Evolutionary conservation across 2,797 vertebrate species (phyloP).

Genomic region (Botia kubotai): DNA sequence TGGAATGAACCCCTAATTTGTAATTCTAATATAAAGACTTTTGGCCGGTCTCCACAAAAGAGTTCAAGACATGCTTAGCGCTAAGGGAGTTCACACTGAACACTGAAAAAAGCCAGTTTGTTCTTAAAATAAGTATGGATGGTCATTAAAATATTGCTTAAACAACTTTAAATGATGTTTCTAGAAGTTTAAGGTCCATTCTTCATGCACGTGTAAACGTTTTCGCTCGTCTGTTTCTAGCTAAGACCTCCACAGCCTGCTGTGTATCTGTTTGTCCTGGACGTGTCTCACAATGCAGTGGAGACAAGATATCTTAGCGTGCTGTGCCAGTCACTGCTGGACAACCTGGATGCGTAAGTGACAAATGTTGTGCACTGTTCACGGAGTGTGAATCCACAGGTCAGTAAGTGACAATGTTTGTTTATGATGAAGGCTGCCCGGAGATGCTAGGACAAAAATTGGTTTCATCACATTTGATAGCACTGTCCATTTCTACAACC

Average conservation of each 20-base stretch:
- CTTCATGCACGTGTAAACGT: too few species aligned
- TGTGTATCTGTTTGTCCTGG: slow-evolving; percentile 93
- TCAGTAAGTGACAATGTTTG: not conserved
- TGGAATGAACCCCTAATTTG: too few species aligned
- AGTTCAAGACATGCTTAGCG: too few species aligned
- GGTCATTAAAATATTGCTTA: too few species aligned
- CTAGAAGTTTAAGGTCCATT: too few species aligned
- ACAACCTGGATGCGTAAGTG: slow-evolving; percentile 93
- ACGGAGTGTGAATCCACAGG: not conserved
- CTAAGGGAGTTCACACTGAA: too few species aligned
- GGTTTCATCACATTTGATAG: slow-evolving; percentile 98
- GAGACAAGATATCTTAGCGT: slow-evolving; percentile 94
- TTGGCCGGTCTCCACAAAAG: too few species aligned
- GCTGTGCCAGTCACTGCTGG: slow-evolving; percentile 90
- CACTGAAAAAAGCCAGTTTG: too few species aligned
- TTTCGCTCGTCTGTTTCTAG: slow-evolving; percentile 66
- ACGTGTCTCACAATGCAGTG: slow-evolving; percentile 94
- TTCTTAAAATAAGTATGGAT: too few species aligned
- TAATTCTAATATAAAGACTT: too few species aligned
- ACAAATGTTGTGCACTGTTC: not conserved
- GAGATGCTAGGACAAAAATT: slow-evolving; percentile 94
- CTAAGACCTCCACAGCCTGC: slow-evolving; percentile 96
- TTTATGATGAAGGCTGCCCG: slow-evolving; percentile 86
- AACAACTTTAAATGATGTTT: too few species aligned
- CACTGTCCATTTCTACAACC: slow-evolving; percentile 97